A percentile compares a stretch with the other conserved stretches of the same genome.
phyloP scores from a whole-genome alignment of 2,888 invertebrate genomes.

The Apamea epomidion region DNA sequence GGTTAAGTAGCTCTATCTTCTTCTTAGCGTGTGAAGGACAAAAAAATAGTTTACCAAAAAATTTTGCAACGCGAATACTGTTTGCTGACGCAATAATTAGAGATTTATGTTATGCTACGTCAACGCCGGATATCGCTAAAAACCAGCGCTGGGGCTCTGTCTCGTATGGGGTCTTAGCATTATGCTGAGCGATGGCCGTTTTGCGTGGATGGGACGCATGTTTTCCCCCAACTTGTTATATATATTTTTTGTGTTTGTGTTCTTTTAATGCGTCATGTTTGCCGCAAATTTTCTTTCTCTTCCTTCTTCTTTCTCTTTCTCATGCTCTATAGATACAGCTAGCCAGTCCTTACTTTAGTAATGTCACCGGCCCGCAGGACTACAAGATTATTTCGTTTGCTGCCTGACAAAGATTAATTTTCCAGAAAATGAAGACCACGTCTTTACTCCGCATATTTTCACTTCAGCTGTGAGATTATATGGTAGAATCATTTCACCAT shows the following conservation, averaged over 20 bases:
- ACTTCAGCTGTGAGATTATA: neutral
- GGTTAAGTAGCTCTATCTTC: neutral
- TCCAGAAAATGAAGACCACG: neutral
- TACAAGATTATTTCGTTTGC: neutral
- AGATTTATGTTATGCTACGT: neutral
- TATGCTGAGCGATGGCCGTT: no score
- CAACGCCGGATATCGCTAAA: no score
- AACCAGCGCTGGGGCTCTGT: no score
- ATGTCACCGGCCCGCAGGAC: neutral
- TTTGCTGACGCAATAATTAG: neutral
- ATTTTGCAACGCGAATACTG: neutral
- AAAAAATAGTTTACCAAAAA: neutral
- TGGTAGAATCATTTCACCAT: conserved; percentile 3
- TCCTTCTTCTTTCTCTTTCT: no score
- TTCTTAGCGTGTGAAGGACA: neutral
- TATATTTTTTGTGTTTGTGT: no score
- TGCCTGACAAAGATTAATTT: neutral
- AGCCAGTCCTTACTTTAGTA: neutral
- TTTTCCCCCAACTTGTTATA: no score
- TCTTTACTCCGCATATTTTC: neutral
- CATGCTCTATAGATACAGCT: neutral
- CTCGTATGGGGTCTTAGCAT: no score
- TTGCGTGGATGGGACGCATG: no score
- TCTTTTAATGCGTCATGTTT: no score
- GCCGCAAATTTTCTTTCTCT: no score